Conservation (phyloP, 1,140 invertebrate genomes). For the Orius insidiosus region DNA sequence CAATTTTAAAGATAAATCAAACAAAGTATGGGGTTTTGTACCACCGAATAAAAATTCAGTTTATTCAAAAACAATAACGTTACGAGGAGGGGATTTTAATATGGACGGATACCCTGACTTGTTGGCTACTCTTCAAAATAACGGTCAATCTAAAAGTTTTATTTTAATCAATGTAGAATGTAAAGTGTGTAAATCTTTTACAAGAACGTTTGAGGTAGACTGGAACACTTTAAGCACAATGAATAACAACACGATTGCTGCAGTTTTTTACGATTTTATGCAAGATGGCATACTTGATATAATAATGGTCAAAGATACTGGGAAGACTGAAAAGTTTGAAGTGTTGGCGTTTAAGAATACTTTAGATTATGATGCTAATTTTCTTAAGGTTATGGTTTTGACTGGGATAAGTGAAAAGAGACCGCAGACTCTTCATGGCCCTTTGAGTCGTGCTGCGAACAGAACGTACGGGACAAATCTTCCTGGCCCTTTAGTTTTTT, state of each 20-base stretch:
- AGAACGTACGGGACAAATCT: constrained; percentile 74
- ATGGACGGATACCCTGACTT: constrained; percentile 93
- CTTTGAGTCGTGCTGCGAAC: constrained; percentile 46
- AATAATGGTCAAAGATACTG: constrained; percentile 45
- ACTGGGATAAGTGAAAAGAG: constrained; percentile 60
- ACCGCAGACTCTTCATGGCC: constrained; percentile 42
- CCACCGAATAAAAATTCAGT: constrained; percentile 28
- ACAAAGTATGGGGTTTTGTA: constrained; percentile 23
- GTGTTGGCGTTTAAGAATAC: constrained; percentile 70
- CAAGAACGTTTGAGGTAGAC: constrained; percentile 53
- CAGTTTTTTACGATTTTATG: constrained; percentile 83
- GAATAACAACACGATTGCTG: constrained; percentile 53
- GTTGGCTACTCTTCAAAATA: constrained; percentile 49
- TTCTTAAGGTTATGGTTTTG: constrained; percentile 86
- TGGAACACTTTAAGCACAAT: constrained; percentile 53
- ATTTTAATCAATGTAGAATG: constrained; percentile 63
- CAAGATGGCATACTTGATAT: constrained; percentile 72
- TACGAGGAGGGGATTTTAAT: constrained; percentile 81
- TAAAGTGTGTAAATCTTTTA: constrained; percentile 36
- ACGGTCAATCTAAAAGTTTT: constrained; percentile 36
- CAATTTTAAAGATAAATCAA: constrained; percentile 48
- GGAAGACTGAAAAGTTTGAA: constrained; percentile 25
- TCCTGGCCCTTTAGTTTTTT: constrained; percentile 73
- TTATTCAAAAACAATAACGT: constrained; percentile 56
- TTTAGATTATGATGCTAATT: constrained; percentile 84